Conservation (phyloP, 2,113 vertebrate species). For the Alexandromys fortis region DNA sequence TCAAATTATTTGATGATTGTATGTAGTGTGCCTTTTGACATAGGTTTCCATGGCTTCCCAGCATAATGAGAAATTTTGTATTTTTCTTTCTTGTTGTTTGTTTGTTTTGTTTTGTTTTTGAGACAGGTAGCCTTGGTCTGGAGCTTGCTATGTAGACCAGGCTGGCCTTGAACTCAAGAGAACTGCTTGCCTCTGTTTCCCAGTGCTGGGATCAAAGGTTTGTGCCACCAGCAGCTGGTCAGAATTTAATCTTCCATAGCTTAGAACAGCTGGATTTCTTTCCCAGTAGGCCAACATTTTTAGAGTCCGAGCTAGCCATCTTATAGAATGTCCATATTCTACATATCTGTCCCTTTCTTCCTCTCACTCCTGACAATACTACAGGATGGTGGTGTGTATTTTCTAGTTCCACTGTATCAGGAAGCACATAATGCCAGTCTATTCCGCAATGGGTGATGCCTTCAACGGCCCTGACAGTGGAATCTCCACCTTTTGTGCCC, state of each 20-base stretch:
- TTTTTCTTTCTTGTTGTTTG: too few relatives aligned
- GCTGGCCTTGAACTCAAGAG: background rate
- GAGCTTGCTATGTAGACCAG: background rate
- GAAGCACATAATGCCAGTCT: background rate
- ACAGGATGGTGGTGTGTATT: background rate
- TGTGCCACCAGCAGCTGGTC: background rate
- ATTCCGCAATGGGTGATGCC: rapidly evolving
- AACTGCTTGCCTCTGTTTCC: background rate
- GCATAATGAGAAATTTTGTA: background rate
- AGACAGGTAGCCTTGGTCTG: background rate
- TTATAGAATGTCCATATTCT: background rate
- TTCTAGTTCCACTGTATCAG: background rate
- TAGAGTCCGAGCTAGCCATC: background rate
- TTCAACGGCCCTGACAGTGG: too few relatives aligned
- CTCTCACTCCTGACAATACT: background rate
- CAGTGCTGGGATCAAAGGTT: background rate
- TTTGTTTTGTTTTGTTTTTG: background rate
- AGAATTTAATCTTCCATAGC: background rate
- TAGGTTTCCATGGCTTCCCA: slow-evolving; percentile 13
- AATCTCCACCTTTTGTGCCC: background rate
- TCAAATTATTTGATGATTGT: slow-evolving; percentile 4
- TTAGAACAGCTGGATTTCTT: background rate
- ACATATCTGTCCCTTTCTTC: background rate
- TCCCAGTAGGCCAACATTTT: background rate
- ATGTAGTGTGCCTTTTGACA: background rate